phyloP scores from a whole-genome alignment of 1,140 invertebrate genomes.

The Pseudomyrmex sp. region DNA sequence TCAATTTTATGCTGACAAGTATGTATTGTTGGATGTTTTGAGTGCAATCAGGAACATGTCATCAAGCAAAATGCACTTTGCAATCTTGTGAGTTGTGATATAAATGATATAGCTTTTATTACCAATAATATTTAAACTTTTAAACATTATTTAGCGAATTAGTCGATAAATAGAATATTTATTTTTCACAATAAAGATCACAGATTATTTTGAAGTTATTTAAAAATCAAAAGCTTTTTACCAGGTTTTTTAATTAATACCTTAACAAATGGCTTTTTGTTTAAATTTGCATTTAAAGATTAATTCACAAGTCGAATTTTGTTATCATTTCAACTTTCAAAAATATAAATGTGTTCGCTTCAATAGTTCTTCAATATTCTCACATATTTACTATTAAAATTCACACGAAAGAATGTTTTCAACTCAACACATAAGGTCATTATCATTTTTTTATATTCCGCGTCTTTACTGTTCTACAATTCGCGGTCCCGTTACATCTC shows the following conservation, averaged over 20 bases:
- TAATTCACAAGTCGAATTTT: constrained; percentile 1
- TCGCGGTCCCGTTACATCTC: constrained; percentile 66
- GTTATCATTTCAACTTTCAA: background rate
- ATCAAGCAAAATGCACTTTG: constrained; percentile 24
- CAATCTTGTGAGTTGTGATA: constrained; percentile 39
- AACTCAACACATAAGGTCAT: constrained; percentile 14
- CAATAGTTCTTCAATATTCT: background rate
- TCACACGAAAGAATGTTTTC: background rate
- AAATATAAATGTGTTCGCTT: background rate
- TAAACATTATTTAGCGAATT: constrained; percentile 1
- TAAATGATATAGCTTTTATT: background rate
- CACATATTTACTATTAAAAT: background rate
- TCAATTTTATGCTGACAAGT: background rate
- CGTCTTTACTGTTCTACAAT: constrained; percentile 48
- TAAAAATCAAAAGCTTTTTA: background rate
- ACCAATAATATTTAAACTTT: background rate
- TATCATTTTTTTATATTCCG: constrained; percentile 36
- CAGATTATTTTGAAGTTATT: background rate
- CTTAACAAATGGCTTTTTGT: background rate
- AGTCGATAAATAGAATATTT: background rate
- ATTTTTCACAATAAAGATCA: background rate
- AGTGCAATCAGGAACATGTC: constrained; percentile 12
- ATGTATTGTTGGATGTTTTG: constrained; percentile 49
- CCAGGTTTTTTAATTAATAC: too few species aligned
- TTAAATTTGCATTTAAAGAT: background rate